These are phyloP conservation scores for Mormyrus iriodes DNA, from an alignment of 2,113 vertebrate genomes.

Conservation along the genomic window DNA sequence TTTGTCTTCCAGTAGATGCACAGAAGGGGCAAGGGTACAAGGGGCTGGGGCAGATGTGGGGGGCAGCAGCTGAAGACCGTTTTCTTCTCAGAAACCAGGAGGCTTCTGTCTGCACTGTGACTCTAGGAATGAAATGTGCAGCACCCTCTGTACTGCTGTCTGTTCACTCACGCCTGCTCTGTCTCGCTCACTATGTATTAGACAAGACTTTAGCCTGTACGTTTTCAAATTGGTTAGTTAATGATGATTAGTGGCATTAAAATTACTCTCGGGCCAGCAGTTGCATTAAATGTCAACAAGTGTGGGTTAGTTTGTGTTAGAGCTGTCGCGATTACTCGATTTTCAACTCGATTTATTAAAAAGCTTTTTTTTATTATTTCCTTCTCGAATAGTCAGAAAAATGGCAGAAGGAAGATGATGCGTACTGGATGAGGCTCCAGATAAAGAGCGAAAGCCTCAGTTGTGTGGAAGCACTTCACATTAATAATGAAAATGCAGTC, in stretches of 20 bases:
- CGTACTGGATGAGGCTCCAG: not conserved
- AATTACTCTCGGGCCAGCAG: not conserved
- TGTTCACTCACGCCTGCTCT: not conserved
- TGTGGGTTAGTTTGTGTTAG: not conserved
- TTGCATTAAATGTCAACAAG: not conserved
- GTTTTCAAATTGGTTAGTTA: not conserved
- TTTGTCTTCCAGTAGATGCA: constrained; percentile 43
- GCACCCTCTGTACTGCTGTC: not conserved
- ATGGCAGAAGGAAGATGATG: not conserved
- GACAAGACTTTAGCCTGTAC: not conserved
- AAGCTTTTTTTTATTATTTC: too few relatives aligned
- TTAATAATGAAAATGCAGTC: not conserved
- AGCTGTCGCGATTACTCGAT: not conserved
- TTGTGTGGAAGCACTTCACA: not conserved
- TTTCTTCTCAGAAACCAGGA: too few relatives aligned
- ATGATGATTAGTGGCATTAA: not conserved
- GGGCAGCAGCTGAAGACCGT: not conserved
- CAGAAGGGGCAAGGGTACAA: constrained; percentile 15
- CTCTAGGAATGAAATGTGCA: not conserved
- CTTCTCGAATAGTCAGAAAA: not conserved
- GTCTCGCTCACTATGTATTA: not conserved
- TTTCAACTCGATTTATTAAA: not conserved
- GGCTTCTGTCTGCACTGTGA: not conserved
- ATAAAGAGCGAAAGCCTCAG: not conserved
- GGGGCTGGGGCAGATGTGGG: not conserved